Evolutionary conservation across 2,113 vertebrate genomes (phyloP).

Genomic region (Holacanthus passer): DNA sequence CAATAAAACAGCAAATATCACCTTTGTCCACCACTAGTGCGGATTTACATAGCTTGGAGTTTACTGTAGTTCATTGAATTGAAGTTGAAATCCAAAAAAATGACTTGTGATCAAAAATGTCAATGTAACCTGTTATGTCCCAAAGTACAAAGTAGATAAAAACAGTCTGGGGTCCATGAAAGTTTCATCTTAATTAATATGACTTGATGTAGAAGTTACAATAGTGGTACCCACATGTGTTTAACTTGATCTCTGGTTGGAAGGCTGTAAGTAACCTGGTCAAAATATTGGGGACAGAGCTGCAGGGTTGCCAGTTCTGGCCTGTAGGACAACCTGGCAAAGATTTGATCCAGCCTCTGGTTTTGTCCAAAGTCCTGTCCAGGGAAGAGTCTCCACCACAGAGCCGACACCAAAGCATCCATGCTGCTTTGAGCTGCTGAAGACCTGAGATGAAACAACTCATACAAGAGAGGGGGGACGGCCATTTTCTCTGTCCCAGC

Average conservation of each 20-base stretch:
- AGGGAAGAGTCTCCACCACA: conserved; percentile 48
- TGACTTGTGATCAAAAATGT: neutral
- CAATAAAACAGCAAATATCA: neutral
- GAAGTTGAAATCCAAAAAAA: neutral
- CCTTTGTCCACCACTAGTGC: neutral
- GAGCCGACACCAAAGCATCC: conserved; percentile 39
- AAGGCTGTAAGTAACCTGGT: conserved; percentile 52
- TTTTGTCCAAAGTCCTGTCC: neutral
- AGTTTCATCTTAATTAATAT: too few relatives aligned
- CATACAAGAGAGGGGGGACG: neutral
- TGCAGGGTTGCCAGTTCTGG: conserved; percentile 10
- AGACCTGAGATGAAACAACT: conserved; percentile 23
- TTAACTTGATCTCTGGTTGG: neutral
- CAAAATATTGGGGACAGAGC: conserved; percentile 60
- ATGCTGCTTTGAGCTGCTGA: conserved; percentile 11
- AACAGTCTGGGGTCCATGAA: too few relatives aligned
- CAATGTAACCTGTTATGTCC: neutral
- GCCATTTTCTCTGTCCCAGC: conserved; percentile 13
- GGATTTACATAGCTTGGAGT: neutral
- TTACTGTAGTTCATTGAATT: neutral
- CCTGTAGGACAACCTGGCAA: neutral
- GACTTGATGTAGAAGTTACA: too few relatives aligned
- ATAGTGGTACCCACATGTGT: conserved; percentile 23
- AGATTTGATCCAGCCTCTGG: conserved; percentile 29
- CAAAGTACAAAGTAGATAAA: neutral